Evolutionary conservation across 2,113 vertebrate genomes (phyloP).

Genomic region (Ursus arctos): DNA sequence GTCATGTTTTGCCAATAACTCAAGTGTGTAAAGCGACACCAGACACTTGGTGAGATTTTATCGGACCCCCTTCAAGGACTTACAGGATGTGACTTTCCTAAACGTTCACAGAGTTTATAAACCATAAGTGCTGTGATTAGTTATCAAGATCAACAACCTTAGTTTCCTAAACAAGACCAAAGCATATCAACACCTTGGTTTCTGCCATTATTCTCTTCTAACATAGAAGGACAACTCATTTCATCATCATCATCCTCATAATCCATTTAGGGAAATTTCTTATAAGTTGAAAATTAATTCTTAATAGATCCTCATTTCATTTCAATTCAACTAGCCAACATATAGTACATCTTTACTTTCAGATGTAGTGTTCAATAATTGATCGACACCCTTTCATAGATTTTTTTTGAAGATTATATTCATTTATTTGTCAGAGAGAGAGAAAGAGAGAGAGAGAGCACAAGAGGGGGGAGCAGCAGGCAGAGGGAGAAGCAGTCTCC

Average conservation of each 20-base stretch:
- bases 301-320: not conserved
- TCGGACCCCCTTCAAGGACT: no score
- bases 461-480: not conserved
- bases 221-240: not conserved
- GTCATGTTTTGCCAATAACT: accelerated
- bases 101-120: not conserved
- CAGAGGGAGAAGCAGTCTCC: not conserved
- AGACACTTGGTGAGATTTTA: not conserved
- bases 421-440: not conserved
- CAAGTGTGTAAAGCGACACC: no score
- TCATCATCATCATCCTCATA: not conserved
- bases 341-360: not conserved
- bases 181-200: accelerated
- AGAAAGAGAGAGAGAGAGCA: no score
- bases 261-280: not conserved
- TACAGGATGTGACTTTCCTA: not conserved
- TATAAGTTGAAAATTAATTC: not conserved
- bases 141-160: not conserved
- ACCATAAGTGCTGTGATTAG: accelerated
- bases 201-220: no score
- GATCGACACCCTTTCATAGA: no score
- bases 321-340: not conserved
- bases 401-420: no score
- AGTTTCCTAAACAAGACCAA: not conserved
- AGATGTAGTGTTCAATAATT: no score